Base-by-base conservation (phyloP, 2,888 invertebrate genomes). In the Pteria penguin region DNA sequence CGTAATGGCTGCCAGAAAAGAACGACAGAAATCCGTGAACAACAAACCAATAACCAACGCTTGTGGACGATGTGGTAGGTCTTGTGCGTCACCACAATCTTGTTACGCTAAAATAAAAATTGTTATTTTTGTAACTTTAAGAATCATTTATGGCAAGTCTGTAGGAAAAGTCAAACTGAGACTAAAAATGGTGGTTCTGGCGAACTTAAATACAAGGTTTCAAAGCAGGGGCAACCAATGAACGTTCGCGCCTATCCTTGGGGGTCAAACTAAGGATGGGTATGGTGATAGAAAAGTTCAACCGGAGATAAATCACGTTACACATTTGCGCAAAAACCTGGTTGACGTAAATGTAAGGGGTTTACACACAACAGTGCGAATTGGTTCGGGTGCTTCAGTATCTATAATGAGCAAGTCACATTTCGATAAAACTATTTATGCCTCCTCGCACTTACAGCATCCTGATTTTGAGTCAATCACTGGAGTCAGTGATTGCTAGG, bases 11-110 rank as follows among this genome's bases (percentile, higher is more conserved):
- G 26, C 26, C 24, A 18, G 26, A n/a, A 14, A 14, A 22, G 26
- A 24, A 26, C 8, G 1, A 18, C 11, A 8, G 27, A 27, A 26
- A 5, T 8, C 1, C 29, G 27, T 4, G 3, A 11, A 1, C 8
- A 4, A 29, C 32, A 14, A 4, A 11, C 5, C 31, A 32, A 33
- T 2, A 18, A 24, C 29, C 14, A 36, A 11, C 22, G 22, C 32
- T n/a, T 72, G 72, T 29, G 58, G 52, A 24, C 29, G 58, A 68
- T 57, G 57, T 29, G 73, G 67, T 60, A 66, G 45, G 73, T 73
- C 72, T 45, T 73, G 73, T 73, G 66, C 3, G 36, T 66, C 31
- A 11, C 26, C 29, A 60, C 36, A 55, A 26, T 22, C 4, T 33
- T 66, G 73, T 52, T 32, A 27, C 2, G 73, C 65, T 55, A 65